A percentile compares a stretch with the other conserved stretches of the same genome.
These are phyloP conservation scores for Cataglyphis altisquamis DNA, from an alignment of 2,888 invertebrate genomes.

Conservation along the genomic window DNA sequence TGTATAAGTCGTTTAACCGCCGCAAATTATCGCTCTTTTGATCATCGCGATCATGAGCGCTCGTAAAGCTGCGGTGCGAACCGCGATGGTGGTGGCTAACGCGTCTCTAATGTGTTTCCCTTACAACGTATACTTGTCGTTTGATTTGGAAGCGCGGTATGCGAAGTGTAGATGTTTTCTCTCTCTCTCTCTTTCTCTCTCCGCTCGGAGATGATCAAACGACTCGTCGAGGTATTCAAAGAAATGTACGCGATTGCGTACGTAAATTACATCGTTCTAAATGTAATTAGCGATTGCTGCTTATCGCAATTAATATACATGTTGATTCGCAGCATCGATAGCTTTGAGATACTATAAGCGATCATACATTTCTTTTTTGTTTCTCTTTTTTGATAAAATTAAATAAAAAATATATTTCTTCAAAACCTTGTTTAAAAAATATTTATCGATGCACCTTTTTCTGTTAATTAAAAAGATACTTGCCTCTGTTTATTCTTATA, in stretches of 20 bases:
- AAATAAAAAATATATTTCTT: background rate
- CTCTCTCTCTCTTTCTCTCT: too few relatives aligned
- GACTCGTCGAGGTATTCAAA: constrained; percentile 15
- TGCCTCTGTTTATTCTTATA: background rate
- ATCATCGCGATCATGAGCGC: constrained; percentile 9
- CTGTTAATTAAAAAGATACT: background rate
- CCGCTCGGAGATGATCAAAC: constrained; percentile 30
- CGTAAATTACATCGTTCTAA: background rate
- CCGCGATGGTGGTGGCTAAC: background rate
- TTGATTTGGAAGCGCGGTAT: constrained; percentile 28
- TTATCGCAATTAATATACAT: background rate
- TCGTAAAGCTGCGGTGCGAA: constrained; percentile 17
- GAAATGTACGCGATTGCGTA: background rate
- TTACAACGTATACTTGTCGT: constrained; percentile 21
- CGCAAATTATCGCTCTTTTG: constrained; percentile 30
- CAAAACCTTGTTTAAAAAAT: background rate
- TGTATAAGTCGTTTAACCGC: constrained; percentile 18
- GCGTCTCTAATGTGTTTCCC: constrained; percentile 35
- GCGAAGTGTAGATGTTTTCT: constrained; percentile 6
- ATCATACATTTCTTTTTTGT: background rate
- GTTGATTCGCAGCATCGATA: background rate
- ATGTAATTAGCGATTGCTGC: constrained; percentile 21
- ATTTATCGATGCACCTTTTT: background rate
- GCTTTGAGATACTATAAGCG: background rate
- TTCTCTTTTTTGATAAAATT: background rate